Evolutionary conservation across 2,888 invertebrate genomes (phyloP), one percentile per base, ranked within the genome.

Genomic region (Euproctis similis): DNA sequence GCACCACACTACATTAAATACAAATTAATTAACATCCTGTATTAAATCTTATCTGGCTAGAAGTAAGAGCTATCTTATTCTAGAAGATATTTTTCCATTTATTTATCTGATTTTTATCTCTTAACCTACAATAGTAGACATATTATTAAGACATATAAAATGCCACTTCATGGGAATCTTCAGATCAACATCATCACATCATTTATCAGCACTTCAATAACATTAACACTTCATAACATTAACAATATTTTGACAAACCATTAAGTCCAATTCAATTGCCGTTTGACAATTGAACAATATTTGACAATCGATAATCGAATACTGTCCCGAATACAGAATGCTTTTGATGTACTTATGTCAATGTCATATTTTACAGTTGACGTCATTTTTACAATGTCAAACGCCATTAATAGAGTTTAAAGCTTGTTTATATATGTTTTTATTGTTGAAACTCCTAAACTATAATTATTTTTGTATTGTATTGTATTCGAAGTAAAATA

Each of bases 171-270:
- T 72, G 73, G 58, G 74, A 76, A 74, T 39, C 38, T 30, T 44
- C 39, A 19, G 45, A 55, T 29, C 30, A 12, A 49, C 55, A 48
- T 74, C 65, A 70, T 74, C 75, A 71, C 80, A 77, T 64, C 56
- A 76, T 80, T 62, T 61, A 69, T 77, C 70, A 42, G 65, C 53
- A 55, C 63, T 65, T 50, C 50, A 49, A 56, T 59, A 60, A 69
- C 74, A 75, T 80, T 78, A 74, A 61, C 53, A 52, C 60, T 65
- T 67, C 69, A 14, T 14, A 75, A 76, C n/a, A n/a, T n/a, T n/a
- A n/a, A n/a, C n/a, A n/a, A 74, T 81, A 73, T 81, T 82, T 78
- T 78, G 82, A 81, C 78, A 82, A 65, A 65, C 77, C 78, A 81
- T 81, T 81, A 74, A 57, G 53, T 59, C 50, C 53, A 34, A 35